Conservation (phyloP, 2,888 invertebrate species). For the Biston betularia region DNA sequence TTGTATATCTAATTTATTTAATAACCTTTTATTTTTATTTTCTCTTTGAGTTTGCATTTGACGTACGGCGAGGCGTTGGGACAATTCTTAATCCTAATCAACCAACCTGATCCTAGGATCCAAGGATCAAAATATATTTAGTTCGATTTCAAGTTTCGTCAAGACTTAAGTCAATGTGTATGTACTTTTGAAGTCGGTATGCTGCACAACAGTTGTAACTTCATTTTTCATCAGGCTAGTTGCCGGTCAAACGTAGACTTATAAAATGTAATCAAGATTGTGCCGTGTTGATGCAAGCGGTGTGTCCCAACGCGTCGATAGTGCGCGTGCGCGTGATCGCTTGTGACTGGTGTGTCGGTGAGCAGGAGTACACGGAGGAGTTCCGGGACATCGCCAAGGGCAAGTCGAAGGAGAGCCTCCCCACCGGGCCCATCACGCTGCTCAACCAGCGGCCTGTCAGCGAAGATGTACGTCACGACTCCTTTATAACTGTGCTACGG, state of each 20-base stretch:
- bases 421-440: constrained; percentile 96
- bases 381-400: constrained; percentile 98
- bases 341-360: constrained; percentile 76
- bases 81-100: constrained; percentile 35
- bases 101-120: too few relatives aligned
- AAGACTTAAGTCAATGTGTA: too few relatives aligned
- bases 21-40: constrained; percentile 57
- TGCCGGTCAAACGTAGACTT: too few relatives aligned
- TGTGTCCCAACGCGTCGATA: constrained; percentile 64
- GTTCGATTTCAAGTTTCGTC: too few relatives aligned
- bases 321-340: constrained; percentile 67
- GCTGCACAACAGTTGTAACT: too few relatives aligned
- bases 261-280: too few relatives aligned
- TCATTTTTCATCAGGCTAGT: too few relatives aligned
- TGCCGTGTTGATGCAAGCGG: not conserved
- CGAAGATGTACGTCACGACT: constrained; percentile 93
- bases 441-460: constrained; percentile 98
- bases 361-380: constrained; percentile 98
- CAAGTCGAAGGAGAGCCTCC: constrained; percentile 96
- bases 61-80: constrained; percentile 77
- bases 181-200: too few relatives aligned
- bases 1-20: constrained; percentile 61
- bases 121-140: too few relatives aligned
- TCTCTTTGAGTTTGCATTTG: constrained; percentile 74
- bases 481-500: constrained; percentile 19